Percentiles rank a stretch among this genome's conserved stretches.
Conservation (phyloP, 2,888 invertebrate species). For the Copidosoma aretas region DNA sequence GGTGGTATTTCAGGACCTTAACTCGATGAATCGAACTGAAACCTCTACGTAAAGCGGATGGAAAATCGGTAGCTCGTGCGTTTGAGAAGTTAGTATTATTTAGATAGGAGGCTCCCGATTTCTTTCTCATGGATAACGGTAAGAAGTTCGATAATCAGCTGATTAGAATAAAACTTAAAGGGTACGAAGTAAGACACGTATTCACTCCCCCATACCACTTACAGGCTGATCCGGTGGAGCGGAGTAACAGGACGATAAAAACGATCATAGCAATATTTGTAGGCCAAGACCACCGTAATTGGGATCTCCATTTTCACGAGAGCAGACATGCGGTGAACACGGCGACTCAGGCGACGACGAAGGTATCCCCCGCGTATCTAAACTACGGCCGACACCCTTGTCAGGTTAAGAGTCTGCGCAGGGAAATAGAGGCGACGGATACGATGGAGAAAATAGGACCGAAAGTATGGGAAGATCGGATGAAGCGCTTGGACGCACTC, state of each 20-base stretch:
- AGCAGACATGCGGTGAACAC: too few relatives aligned
- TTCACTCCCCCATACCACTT: conserved; percentile 33
- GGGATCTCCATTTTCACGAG: too few relatives aligned
- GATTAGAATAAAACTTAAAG: background rate
- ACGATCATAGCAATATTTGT: conserved; percentile 26
- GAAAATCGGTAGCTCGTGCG: conserved; percentile 24
- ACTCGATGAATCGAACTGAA: conserved; percentile 38
- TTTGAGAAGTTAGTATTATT: conserved; percentile 38
- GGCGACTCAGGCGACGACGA: too few relatives aligned
- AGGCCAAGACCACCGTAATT: too few relatives aligned
- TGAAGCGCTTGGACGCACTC: too few relatives aligned
- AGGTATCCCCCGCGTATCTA: too few relatives aligned
- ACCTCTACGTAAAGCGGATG: conserved; percentile 41
- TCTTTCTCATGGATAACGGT: conserved; percentile 38
- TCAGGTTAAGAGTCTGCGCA: too few relatives aligned
- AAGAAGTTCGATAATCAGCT: conserved; percentile 31
- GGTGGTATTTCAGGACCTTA: conserved; percentile 43
- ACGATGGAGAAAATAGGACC: too few relatives aligned
- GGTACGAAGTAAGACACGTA: background rate
- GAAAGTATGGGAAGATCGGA: too few relatives aligned
- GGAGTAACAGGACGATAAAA: conserved; percentile 35
- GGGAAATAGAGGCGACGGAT: too few relatives aligned
- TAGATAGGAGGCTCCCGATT: conserved; percentile 40
- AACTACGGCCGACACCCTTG: too few relatives aligned
- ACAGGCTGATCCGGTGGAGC: conserved; percentile 35